These are phyloP conservation scores for Pammene fasciana DNA, from an alignment of 2,888 invertebrate genomes.

Conservation along the genomic window DNA sequence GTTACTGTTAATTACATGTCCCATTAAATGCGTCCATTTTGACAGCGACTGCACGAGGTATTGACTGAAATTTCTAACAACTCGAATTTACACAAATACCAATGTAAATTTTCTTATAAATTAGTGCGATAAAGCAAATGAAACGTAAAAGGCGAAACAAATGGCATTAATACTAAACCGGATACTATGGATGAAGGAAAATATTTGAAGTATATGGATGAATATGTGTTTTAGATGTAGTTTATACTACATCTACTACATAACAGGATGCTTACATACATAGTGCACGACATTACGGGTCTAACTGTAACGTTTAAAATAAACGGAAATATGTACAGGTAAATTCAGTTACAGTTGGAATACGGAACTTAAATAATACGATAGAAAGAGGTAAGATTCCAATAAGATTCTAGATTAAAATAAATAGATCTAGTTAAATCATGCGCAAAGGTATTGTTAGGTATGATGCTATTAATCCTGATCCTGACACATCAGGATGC, in stretches of 20 bases:
- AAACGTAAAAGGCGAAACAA: conserved; percentile 64
- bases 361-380: conserved; percentile 16
- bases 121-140: conserved; percentile 66
- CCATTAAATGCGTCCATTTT: conserved; percentile 45
- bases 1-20: too few species aligned
- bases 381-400: not conserved
- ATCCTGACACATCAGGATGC: not conserved
- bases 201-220: conserved; percentile 36
- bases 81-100: conserved; percentile 48
- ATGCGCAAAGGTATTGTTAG: conserved; percentile 24
- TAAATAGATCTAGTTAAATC: conserved; percentile 19
- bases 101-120: conserved; percentile 44
- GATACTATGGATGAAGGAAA: conserved; percentile 54
- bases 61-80: conserved; percentile 44
- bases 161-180: conserved; percentile 57
- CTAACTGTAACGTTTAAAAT: conserved; percentile 36
- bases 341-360: conserved; percentile 4
- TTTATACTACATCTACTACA: conserved; percentile 48
- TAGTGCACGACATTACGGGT: conserved; percentile 52
- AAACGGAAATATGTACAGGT: conserved; percentile 32
- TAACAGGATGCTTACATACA: conserved; percentile 51
- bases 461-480: not conserved
- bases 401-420: conserved; percentile 15
- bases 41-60: conserved; percentile 56
- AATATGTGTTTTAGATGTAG: conserved; percentile 43